Evolutionary conservation across 2,888 invertebrate species (phyloP).

Genomic region (Limnephilus auricula): DNA sequence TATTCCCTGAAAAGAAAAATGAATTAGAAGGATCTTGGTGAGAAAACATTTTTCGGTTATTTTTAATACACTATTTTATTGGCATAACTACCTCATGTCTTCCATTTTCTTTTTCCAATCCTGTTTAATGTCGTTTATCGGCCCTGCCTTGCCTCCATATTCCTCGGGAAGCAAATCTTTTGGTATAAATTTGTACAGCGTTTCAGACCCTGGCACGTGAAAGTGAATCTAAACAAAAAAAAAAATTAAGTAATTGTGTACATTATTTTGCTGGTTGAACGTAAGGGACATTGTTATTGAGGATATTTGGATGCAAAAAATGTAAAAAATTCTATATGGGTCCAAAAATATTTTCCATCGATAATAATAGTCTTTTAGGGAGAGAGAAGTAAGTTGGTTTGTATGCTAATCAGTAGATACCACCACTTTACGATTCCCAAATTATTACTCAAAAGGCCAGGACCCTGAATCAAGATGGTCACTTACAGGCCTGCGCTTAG

Average conservation of each 20-base stretch:
- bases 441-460: not conserved
- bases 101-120: slow-evolving; percentile 80
- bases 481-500: no score
- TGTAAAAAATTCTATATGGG: no score
- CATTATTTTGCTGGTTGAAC: no score
- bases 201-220: slow-evolving; percentile 82
- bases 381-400: no score
- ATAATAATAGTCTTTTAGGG: no score
- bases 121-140: slow-evolving; percentile 79
- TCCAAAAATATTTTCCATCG: no score
- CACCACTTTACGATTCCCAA: not conserved
- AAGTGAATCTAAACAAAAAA: slow-evolving; percentile 79
- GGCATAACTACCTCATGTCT: slow-evolving; percentile 76
- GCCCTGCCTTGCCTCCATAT: slow-evolving; percentile 83
- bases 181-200: slow-evolving; percentile 81
- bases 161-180: slow-evolving; percentile 82
- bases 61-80: not conserved
- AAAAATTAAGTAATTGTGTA: not conserved
- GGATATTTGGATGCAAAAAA: no score
- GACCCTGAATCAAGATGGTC: no score
- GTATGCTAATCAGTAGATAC: no score
- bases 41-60: not conserved
- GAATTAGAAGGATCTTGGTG: not conserved
- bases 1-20: slow-evolving; percentile 75
- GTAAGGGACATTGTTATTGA: no score